Conservation (phyloP, 2,113 vertebrate genomes). For the Nothocercus nigrocapillus region DNA sequence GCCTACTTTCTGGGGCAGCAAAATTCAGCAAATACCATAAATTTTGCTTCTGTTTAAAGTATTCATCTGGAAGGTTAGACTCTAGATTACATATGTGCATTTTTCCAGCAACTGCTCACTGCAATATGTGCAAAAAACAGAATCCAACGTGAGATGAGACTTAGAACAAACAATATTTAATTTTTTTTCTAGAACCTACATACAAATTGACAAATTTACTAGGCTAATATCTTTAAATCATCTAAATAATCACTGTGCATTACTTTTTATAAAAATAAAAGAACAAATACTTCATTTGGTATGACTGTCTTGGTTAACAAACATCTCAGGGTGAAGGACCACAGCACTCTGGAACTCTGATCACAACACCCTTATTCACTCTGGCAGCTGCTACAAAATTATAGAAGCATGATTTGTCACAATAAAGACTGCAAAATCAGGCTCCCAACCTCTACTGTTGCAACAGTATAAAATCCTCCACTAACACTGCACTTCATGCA, state of each 20-base stretch:
- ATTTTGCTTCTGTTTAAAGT: conserved; percentile 1
- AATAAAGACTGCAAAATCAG: not conserved
- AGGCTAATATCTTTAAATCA: not conserved
- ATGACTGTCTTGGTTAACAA: not conserved
- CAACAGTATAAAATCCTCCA: not conserved
- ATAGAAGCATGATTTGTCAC: not conserved
- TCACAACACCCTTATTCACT: not conserved
- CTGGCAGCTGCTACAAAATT: not conserved
- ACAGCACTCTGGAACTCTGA: not conserved
- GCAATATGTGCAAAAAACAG: not conserved
- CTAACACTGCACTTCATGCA: not conserved
- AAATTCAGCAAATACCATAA: not conserved
- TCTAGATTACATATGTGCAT: not conserved
- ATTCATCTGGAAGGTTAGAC: not conserved
- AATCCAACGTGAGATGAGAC: not conserved
- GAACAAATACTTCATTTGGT: not conserved
- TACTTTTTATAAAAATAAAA: not conserved
- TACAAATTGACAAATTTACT: not conserved
- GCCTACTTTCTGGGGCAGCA: not conserved
- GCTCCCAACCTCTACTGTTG: not conserved
- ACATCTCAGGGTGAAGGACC: not conserved
- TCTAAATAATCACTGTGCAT: not conserved
- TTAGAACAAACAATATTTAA: not conserved
- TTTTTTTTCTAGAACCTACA: not conserved
- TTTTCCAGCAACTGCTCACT: conserved; percentile 6